Conservation (phyloP, 2,888 invertebrate genomes). For the Caenorhabditis angaria region DNA sequence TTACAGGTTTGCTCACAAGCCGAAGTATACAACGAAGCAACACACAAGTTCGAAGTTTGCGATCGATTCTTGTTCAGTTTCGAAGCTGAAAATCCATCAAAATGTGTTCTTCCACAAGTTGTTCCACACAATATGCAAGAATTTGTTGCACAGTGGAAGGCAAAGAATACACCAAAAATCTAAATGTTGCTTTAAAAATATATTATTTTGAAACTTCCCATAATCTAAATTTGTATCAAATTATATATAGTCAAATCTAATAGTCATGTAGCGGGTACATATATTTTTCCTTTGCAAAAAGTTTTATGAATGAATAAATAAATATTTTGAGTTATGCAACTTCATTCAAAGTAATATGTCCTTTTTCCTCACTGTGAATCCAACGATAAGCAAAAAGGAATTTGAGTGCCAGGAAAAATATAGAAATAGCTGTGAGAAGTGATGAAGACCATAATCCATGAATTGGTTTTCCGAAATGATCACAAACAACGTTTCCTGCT, state of each 20-base stretch:
- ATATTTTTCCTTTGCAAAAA: background rate
- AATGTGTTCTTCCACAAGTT: constrained; percentile 29
- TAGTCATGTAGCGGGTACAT: background rate
- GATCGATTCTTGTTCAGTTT: constrained; percentile 36
- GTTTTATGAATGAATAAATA: background rate
- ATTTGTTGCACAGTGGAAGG: constrained; percentile 35
- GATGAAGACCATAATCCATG: background rate
- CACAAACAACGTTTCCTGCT: background rate
- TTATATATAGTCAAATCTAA: background rate
- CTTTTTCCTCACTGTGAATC: background rate
- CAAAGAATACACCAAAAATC: constrained; percentile 10
- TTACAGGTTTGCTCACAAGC: constrained; percentile 30
- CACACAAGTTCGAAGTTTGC: constrained; percentile 26
- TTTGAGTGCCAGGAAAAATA: background rate
- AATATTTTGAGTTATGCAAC: background rate
- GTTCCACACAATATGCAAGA: constrained; percentile 33
- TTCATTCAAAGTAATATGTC: background rate
- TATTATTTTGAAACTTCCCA: too few species aligned
- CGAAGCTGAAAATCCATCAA: constrained; percentile 9
- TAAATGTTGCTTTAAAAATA: background rate
- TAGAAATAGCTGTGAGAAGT: background rate
- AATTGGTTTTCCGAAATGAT: background rate
- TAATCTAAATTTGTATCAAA: background rate
- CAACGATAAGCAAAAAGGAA: background rate
- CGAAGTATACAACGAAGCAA: constrained; percentile 24